phyloP scores from a whole-genome alignment of 2,113 vertebrate species.

The Gobiocypris rarus region DNA sequence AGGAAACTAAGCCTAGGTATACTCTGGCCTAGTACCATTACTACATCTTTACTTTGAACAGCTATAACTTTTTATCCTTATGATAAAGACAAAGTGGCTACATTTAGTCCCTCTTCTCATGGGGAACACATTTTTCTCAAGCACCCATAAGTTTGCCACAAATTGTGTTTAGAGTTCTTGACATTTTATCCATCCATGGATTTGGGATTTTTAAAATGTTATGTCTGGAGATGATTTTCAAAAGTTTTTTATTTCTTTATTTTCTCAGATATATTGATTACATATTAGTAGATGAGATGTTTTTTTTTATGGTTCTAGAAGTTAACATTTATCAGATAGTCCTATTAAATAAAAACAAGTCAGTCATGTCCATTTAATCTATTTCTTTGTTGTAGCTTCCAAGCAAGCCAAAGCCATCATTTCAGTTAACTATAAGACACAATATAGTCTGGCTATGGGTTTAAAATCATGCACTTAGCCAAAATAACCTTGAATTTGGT shows the following conservation, averaged over 20 bases:
- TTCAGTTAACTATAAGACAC: too few species aligned
- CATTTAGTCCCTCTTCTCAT: not conserved
- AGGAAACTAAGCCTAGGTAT: not conserved
- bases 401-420: too few species aligned
- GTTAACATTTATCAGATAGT: not conserved
- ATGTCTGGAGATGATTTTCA: not conserved
- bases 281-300: not conserved
- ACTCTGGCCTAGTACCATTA: not conserved
- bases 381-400: not conserved
- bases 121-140: not conserved
- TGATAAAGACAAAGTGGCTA: not conserved
- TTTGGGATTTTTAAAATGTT: not conserved
- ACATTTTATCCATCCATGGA: not conserved
- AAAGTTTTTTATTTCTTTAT: not conserved
- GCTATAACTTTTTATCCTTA: not conserved
- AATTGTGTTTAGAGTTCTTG: not conserved
- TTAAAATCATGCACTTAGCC: too few species aligned
- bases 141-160: not conserved
- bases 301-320: not conserved
- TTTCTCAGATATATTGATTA: not conserved
- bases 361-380: not conserved
- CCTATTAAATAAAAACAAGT: not conserved
- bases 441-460: too few species aligned
- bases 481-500: too few species aligned
- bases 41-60: not conserved